A percentile compares a stretch with the other conserved stretches of the same genome.
phyloP scores from a whole-genome alignment of 2,797 vertebrate genomes.

The Vireo griseus region DNA sequence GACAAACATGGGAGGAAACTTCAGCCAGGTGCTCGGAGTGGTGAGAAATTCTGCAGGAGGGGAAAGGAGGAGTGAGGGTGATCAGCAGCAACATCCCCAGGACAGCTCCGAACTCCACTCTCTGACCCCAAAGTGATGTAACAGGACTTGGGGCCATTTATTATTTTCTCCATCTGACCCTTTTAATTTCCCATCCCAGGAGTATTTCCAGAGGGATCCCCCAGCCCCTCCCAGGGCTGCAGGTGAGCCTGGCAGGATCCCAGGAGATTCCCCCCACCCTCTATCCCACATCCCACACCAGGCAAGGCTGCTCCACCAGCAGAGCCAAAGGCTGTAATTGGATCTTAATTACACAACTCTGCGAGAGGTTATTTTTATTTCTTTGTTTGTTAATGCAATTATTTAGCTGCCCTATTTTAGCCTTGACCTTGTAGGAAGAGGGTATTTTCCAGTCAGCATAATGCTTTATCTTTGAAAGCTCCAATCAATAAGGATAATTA shows the following conservation, averaged over 20 bases:
- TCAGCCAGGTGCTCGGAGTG: neutral
- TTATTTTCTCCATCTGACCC: conserved; percentile 57
- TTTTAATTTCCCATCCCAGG: conserved; percentile 61
- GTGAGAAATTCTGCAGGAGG: neutral
- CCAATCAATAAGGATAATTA: conserved; percentile 99
- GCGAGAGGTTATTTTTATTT: conserved; percentile 84
- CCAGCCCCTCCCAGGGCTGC: neutral
- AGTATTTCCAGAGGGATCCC: conserved; percentile 57
- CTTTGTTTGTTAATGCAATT: conserved; percentile 86
- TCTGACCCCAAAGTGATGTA: conserved; percentile 72
- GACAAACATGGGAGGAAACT: neutral
- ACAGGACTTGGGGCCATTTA: conserved; percentile 67
- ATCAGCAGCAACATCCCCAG: conserved; percentile 70
- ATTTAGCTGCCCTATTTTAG: conserved; percentile 88
- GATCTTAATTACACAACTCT: conserved; percentile 81
- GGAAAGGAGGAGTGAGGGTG: neutral
- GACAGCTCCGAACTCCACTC: conserved; percentile 71
- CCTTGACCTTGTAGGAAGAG: conserved; percentile 95
- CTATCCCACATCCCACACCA: neutral
- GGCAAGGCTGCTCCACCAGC: conserved; percentile 42
- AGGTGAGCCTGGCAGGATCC: neutral
- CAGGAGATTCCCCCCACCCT: neutral
- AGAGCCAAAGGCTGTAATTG: conserved; percentile 73
- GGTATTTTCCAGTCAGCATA: conserved; percentile 99
- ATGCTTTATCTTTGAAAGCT: conserved; percentile 99